Evolutionary conservation across 2,113 vertebrate species (phyloP).

Genomic region (Bufo bufo): DNA sequence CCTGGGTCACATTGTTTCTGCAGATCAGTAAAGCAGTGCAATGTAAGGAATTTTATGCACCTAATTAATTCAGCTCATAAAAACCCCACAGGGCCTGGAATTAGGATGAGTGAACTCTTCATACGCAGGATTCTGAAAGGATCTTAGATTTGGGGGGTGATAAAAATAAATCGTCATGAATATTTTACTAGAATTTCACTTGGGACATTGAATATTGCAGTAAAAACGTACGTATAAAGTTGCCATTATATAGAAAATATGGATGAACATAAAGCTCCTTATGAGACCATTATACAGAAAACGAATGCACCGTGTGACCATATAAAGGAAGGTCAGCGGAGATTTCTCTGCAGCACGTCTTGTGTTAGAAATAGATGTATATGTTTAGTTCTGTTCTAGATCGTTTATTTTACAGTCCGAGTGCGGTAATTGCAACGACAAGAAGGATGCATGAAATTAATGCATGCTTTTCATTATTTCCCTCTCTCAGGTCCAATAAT

Average conservation of each 20-base stretch:
- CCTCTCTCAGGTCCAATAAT: background rate
- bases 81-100: constrained; percentile 1
- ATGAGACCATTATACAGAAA: background rate
- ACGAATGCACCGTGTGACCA: background rate
- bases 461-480: background rate
- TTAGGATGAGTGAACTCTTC: background rate
- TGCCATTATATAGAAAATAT: background rate
- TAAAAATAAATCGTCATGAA: constrained; percentile 18
- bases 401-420: background rate
- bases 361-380: background rate
- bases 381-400: background rate
- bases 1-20: too few relatives aligned
- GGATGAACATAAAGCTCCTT: background rate
- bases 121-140: background rate
- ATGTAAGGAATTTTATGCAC: background rate
- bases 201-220: background rate
- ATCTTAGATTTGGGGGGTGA: background rate
- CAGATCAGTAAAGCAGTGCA: background rate
- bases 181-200: background rate
- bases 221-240: background rate
- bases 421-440: background rate
- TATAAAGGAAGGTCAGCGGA: background rate
- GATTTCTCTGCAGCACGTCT: background rate
- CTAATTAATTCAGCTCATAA: constrained; percentile 11
- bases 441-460: background rate